A percentile compares a stretch with the other conserved stretches of the same genome.
Evolutionary conservation across 2,113 vertebrate species (phyloP).

Genomic region (Agelaius tricolor): DNA sequence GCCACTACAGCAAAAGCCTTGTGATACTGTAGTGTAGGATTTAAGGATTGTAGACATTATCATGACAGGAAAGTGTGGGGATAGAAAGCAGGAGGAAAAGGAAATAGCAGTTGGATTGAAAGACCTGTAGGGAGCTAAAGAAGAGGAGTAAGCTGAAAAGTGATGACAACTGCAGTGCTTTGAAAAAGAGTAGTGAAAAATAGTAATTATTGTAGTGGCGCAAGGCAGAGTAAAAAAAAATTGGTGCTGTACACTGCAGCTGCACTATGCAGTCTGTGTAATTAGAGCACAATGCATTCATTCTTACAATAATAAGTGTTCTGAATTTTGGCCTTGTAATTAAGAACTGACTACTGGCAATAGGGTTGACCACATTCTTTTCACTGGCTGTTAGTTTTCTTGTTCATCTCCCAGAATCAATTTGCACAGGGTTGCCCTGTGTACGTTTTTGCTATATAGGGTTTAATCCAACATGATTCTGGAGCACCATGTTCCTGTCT

Average conservation of each 20-base stretch:
- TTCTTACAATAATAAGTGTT: not conserved
- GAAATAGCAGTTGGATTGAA: not conserved
- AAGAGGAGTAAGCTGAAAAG: not conserved
- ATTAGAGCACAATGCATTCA: not conserved
- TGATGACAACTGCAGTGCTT: not conserved
- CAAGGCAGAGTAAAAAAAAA: not conserved
- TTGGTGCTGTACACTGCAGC: not conserved
- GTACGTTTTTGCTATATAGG: not conserved
- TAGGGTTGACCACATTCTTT: not conserved
- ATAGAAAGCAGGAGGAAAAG: not conserved
- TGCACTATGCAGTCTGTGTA: not conserved
- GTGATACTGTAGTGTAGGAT: not conserved
- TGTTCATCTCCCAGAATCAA: not conserved
- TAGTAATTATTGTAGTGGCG: not conserved
- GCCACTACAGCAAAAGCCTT: fast-evolving
- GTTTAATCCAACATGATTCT: not conserved
- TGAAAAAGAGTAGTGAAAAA: not conserved
- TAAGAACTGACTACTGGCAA: not conserved
- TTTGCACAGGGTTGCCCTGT: not conserved
- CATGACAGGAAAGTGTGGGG: not conserved
- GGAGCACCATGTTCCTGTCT: not conserved
- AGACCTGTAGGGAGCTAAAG: not conserved
- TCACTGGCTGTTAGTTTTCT: not conserved
- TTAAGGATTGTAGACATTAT: not conserved
- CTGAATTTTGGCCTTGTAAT: not conserved